Percentiles rank a stretch among this genome's conserved stretches.
Evolutionary conservation across 2,113 vertebrate species (phyloP).

Genomic region (Planiliza haematocheilus): DNA sequence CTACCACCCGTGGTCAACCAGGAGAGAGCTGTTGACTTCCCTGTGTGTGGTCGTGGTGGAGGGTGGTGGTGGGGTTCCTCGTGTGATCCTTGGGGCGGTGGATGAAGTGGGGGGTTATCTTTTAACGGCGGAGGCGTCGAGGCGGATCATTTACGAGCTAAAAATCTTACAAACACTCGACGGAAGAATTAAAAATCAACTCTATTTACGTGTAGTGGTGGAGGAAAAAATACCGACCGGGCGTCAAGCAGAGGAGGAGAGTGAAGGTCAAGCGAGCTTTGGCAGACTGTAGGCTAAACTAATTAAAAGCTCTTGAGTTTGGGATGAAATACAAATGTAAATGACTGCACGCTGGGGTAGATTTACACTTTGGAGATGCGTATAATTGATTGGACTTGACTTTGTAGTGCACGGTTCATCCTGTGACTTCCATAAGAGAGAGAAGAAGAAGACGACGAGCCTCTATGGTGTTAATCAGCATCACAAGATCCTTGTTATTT

Average conservation of each 20-base stretch:
- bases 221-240: conserved; percentile 47
- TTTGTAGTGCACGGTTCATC: conserved; percentile 23
- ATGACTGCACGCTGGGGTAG: conserved; percentile 51
- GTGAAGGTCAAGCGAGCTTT: conserved; percentile 60
- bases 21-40: conserved; percentile 52
- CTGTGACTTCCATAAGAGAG: conserved; percentile 23
- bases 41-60: neutral
- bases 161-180: neutral
- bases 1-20: conserved; percentile 40
- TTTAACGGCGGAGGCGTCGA: conserved; percentile 3
- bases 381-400: conserved; percentile 59
- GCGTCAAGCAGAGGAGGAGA: conserved; percentile 59
- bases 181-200: no score
- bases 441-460: conserved; percentile 14
- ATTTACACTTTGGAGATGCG: conserved; percentile 54
- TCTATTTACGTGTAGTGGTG: neutral
- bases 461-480: conserved; percentile 20
- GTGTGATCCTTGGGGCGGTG: conserved; percentile 42
- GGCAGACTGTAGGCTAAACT: conserved; percentile 57
- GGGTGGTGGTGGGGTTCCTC: conserved; percentile 20
- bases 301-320: conserved; percentile 73
- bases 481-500: conserved; percentile 6
- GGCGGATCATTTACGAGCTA: conserved; percentile 5
- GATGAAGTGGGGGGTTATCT: conserved; percentile 22
- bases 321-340: conserved; percentile 58